Percentiles rank a stretch among this genome's conserved stretches.
These are phyloP conservation scores for Acanthosoma haemorrhoidale DNA, from an alignment of 2,888 invertebrate species.

Conservation along the genomic window DNA sequence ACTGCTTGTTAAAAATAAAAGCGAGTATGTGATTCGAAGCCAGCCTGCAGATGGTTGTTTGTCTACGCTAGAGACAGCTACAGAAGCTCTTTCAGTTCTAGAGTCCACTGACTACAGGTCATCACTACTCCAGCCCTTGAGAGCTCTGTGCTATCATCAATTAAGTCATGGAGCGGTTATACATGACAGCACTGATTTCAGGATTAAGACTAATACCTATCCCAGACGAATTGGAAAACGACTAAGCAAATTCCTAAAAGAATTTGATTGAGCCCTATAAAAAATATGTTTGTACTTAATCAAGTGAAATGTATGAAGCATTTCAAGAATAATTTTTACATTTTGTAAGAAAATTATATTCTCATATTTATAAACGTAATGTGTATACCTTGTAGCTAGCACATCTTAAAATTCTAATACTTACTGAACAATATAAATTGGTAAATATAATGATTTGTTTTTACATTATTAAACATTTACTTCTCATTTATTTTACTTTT, in stretches of 20 bases:
- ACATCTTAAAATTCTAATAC: too few species aligned
- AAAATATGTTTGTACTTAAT: too few species aligned
- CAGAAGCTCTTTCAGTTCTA: constrained; percentile 68
- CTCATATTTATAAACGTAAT: too few species aligned
- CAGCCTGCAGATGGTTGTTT: constrained; percentile 88
- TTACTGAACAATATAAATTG: too few species aligned
- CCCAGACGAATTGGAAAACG: constrained; percentile 75
- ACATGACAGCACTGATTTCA: constrained; percentile 87
- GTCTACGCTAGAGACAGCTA: constrained; percentile 84
- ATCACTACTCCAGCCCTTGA: constrained; percentile 69
- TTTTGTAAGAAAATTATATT: too few species aligned
- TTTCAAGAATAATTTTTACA: too few species aligned
- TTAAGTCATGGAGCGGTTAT: constrained; percentile 85
- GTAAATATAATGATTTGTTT: too few species aligned
- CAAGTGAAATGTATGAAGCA: too few species aligned
- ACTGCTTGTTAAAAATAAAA: constrained; percentile 62
- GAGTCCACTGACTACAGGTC: constrained; percentile 64
- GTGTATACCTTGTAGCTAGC: too few species aligned
- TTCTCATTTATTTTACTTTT: too few species aligned
- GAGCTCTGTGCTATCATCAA: constrained; percentile 79
- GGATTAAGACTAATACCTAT: constrained; percentile 72
- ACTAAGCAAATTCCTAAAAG: constrained; percentile 49
- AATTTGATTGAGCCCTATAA: too few species aligned
- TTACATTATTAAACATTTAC: too few species aligned
- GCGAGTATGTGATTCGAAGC: constrained; percentile 87